These are phyloP conservation scores for Leptopilina drosophilae DNA, from an alignment of 2,888 invertebrate species.

Conservation along the genomic window DNA sequence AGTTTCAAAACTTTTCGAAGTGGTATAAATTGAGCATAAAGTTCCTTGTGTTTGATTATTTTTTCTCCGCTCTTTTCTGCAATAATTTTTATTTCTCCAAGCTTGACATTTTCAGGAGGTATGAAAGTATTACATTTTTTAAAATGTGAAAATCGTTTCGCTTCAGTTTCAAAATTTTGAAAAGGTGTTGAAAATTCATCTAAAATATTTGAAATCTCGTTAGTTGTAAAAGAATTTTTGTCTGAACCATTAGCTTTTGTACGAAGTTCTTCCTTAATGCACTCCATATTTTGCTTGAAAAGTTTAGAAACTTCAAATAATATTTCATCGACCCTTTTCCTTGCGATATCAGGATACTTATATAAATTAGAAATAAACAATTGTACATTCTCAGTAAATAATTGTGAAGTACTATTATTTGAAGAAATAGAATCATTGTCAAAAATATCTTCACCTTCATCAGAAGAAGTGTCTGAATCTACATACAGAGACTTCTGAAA, in stretches of 20 bases:
- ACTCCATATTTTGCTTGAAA: not conserved
- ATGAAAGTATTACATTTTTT: slow-evolving; percentile 15
- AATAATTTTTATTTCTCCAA: slow-evolving; percentile 6
- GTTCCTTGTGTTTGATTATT: not conserved
- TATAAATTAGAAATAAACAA: slow-evolving; percentile 16
- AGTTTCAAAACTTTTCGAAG: slow-evolving; percentile 5
- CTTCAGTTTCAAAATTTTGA: not conserved
- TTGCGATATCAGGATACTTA: slow-evolving; percentile 8
- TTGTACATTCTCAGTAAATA: not conserved
- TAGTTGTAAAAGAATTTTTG: not conserved
- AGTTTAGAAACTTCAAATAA: not conserved
- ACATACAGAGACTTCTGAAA: not conserved
- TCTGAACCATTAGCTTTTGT: not conserved
- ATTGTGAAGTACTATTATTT: too few relatives aligned
- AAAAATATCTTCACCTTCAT: too few relatives aligned
- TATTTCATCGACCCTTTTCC: slow-evolving; percentile 13
- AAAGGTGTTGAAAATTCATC: slow-evolving; percentile 20
- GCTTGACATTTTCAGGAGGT: not conserved
- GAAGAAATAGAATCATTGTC: too few relatives aligned
- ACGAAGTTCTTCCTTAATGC: not conserved
- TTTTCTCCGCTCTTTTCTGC: not conserved
- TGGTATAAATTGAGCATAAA: slow-evolving; percentile 9
- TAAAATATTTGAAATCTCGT: not conserved
- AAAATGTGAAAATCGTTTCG: not conserved
- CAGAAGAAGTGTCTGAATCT: not conserved